Evolutionary conservation across 1,140 invertebrate species (phyloP), one percentile per base, ranked within the genome.

Genomic region (Oryzaephilus surinamensis): DNA sequence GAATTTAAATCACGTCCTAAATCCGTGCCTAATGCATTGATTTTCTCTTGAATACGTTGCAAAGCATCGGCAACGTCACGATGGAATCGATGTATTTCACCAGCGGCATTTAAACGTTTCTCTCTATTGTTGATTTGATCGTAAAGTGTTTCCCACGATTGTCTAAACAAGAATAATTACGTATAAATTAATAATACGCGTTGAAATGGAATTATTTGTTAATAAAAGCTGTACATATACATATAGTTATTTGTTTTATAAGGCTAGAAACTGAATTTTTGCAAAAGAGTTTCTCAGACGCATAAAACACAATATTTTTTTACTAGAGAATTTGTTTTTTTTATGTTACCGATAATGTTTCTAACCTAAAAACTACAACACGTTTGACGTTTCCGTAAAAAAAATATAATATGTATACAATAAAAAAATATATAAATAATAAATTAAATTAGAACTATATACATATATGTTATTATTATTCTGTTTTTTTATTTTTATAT

Each of bases 1-100:
- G 90, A 85, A 54, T 94, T 87, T 5, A 92, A 69, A 64, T 97
- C 91, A 27, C 85, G 64, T 4, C 90, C 91, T 3, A 89, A 62
- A 55, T 92, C 89, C 7, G 84, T 82, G 5, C 87, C 82, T 19
- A 94, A 72, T 3, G 77, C 80, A 2, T 82, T 77, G 46, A 80
- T 78, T 61, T 95, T 94, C 54, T 91, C 86, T 48, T 87, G 83
- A 19, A 96, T 93, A 16, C 92, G 72, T 7, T 86, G 84, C 2
- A 93, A 63, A 4, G 93, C 84, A 57, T 98, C 94, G 5, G 85
- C 87, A 0, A 94, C 91, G 62, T 98, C 94, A 14, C 92, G 76
- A 66, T 97, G 94, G 72, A 96, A 97, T 23, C 91, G 73, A 63
- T 97, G 94, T 45, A 97, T 93, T 65, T 97, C 90, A 12, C 88